These are phyloP conservation scores for Proterorhinus semilunaris DNA, from an alignment of 2,113 vertebrate species.

Conservation along the genomic window DNA sequence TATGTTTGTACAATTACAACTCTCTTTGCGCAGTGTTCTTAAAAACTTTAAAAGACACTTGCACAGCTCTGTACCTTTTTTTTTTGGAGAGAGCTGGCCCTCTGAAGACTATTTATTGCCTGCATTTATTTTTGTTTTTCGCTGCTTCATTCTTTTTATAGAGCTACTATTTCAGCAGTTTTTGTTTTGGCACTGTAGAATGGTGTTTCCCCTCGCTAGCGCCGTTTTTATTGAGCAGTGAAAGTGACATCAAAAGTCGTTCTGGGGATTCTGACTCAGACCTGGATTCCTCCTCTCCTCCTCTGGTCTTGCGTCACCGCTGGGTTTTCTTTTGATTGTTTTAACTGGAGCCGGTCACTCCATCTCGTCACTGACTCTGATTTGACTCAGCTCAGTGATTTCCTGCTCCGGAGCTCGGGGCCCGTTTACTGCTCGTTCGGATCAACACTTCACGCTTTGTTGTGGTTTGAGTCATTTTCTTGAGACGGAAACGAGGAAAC, in stretches of 20 bases:
- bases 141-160: slow-evolving; percentile 5
- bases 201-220: slow-evolving; percentile 42
- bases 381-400: slow-evolving; percentile 53
- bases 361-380: slow-evolving; percentile 38
- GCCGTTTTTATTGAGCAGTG: slow-evolving; percentile 44
- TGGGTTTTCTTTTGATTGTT: slow-evolving; percentile 6
- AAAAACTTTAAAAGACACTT: not conserved
- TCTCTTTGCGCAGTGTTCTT: not conserved
- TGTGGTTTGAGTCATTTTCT: slow-evolving; percentile 63
- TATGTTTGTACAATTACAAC: not conserved
- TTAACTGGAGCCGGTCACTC: slow-evolving; percentile 32
- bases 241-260: slow-evolving; percentile 32
- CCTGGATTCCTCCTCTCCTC: slow-evolving; percentile 15
- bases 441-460: slow-evolving; percentile 41
- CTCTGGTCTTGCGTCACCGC: slow-evolving; percentile 15
- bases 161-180: slow-evolving; percentile 23
- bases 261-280: slow-evolving; percentile 48
- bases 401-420: slow-evolving; percentile 28
- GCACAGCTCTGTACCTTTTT: not conserved
- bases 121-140: not conserved
- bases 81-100: not conserved
- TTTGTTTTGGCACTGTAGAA: slow-evolving; percentile 11
- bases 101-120: not conserved
- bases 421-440: slow-evolving; percentile 7
- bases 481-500: slow-evolving; percentile 42